phyloP scores from a whole-genome alignment of 1,140 invertebrate genomes.

The Bombus confusus region DNA sequence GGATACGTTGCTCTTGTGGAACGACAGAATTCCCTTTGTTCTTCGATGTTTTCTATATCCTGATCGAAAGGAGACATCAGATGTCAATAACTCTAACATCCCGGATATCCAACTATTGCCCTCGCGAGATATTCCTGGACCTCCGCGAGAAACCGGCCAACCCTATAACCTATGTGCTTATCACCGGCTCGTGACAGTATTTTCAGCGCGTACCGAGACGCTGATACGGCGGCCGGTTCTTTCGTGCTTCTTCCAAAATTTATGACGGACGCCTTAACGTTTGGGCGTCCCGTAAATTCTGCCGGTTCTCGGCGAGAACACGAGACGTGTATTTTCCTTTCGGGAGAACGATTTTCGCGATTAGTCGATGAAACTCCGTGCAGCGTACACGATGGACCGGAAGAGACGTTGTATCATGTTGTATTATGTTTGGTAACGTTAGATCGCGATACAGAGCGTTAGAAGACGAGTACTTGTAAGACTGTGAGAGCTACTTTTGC shows the following conservation, averaged over 20 bases:
- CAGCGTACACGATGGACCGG: background rate
- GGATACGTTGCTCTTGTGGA: background rate
- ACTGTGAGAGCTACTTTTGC: no score
- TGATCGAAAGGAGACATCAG: background rate
- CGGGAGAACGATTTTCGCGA: conserved; percentile 26
- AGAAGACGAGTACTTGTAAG: no score
- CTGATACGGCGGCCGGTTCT: conserved; percentile 38
- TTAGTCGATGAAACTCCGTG: background rate
- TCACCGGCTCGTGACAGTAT: conserved; percentile 27
- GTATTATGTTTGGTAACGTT: no score
- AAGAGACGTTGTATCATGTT: background rate
- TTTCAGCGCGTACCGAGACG: conserved; percentile 24
- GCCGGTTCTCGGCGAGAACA: background rate
- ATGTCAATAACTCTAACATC: background rate
- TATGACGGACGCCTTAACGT: conserved; percentile 42
- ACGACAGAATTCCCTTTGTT: background rate
- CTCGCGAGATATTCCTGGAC: background rate
- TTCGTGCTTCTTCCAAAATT: conserved; percentile 40
- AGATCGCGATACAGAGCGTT: no score
- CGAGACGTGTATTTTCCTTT: conserved; percentile 27
- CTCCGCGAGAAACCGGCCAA: background rate
- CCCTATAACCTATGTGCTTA: conserved; percentile 18
- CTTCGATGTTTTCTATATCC: background rate
- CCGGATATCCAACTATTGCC: background rate
- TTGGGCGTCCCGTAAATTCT: conserved; percentile 38